These are phyloP conservation scores for Scaptodrosophila lebanonensis DNA, from an alignment of 1,140 invertebrate species.

Conservation along the genomic window DNA sequence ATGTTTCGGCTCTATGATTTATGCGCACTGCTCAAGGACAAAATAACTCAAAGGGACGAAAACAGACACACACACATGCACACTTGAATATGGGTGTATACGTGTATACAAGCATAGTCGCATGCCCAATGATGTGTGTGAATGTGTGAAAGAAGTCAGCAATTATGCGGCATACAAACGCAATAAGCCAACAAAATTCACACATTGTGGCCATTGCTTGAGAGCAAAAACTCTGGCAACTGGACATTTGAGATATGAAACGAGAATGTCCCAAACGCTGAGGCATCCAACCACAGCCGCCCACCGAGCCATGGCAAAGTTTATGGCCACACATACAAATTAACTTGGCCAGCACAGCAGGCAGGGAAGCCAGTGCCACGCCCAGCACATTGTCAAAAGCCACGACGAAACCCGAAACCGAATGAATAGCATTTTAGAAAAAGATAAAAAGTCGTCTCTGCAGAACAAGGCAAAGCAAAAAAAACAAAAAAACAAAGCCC, in stretches of 20 bases:
- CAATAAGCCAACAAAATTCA: slow-evolving; percentile 74
- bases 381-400: slow-evolving; percentile 62
- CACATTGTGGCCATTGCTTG: slow-evolving; percentile 55
- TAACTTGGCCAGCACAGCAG: slow-evolving; percentile 64
- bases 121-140: slow-evolving; percentile 48
- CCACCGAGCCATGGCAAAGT: slow-evolving; percentile 44
- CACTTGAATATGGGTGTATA: too few species aligned
- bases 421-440: slow-evolving; percentile 46
- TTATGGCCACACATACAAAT: slow-evolving; percentile 73
- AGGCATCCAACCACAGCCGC: slow-evolving; percentile 5
- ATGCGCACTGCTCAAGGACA: slow-evolving; percentile 63
- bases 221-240: slow-evolving; percentile 32
- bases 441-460: slow-evolving; percentile 68
- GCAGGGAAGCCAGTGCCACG: slow-evolving; percentile 45
- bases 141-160: slow-evolving; percentile 65
- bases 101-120: slow-evolving; percentile 13
- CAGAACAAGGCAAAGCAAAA: slow-evolving; percentile 9
- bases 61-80: slow-evolving; percentile 1
- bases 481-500: slow-evolving; percentile 12
- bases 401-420: slow-evolving; percentile 43
- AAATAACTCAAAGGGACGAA: slow-evolving; percentile 28
- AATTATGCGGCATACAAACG: slow-evolving; percentile 73
- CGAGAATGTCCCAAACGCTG: slow-evolving; percentile 26
- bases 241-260: slow-evolving; percentile 66
- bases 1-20: slow-evolving; percentile 47